These are phyloP conservation scores for Eurosta solidaginis DNA, from an alignment of 1,140 invertebrate species.

Conservation along the genomic window DNA sequence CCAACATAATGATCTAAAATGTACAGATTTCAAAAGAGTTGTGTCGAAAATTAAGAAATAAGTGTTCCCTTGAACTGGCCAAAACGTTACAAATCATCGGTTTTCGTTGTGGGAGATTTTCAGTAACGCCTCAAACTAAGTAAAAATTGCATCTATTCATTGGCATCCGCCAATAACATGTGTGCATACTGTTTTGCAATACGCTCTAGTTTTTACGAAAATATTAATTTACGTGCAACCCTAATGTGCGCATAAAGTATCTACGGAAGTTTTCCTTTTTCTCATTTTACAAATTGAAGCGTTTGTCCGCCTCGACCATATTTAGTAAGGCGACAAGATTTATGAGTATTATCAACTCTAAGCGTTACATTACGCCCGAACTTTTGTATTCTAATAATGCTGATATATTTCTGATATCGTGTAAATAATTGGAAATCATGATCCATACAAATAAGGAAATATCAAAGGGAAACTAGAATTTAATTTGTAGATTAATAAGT, in stretches of 20 bases:
- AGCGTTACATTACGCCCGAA: not conserved
- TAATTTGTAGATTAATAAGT: not conserved
- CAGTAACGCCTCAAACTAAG: too few species aligned
- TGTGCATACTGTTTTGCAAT: too few species aligned
- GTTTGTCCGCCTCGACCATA: not conserved
- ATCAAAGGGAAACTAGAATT: not conserved
- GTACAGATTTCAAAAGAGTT: too few species aligned
- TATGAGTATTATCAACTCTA: conserved; percentile 3
- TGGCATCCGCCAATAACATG: too few species aligned
- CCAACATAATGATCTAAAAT: too few species aligned
- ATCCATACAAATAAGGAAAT: not conserved
- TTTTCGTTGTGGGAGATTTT: too few species aligned
- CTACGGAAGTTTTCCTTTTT: not conserved
- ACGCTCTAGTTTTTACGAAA: too few species aligned
- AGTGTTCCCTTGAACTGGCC: too few species aligned
- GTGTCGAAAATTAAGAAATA: too few species aligned
- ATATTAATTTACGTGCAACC: too few species aligned
- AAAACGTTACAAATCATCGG: too few species aligned
- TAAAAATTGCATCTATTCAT: too few species aligned
- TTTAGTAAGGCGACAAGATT: conserved; percentile 10
- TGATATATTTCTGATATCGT: not conserved
- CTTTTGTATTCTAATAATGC: not conserved
- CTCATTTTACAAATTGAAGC: conserved; percentile 1
- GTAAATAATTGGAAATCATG: conserved; percentile 1
- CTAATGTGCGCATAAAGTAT: not conserved